Base-by-base conservation (phyloP, 2,888 invertebrate genomes). In the Mayetiola destructor region DNA sequence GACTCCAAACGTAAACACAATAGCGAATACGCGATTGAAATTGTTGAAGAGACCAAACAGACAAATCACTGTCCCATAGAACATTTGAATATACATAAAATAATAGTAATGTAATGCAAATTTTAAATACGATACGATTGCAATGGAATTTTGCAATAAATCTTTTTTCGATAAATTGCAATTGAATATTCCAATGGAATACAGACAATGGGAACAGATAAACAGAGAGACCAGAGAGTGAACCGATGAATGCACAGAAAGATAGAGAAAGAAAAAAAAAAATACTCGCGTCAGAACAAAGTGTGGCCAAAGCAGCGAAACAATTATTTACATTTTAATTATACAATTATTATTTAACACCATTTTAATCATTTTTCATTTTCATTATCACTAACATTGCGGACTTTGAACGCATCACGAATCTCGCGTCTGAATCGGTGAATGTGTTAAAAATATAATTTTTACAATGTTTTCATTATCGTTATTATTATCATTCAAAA, bases 311-410 rank as follows among this genome's bases (percentile, higher is more conserved):
- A 27, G 48, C 48, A 27, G 48, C 27, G 48, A 48, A 48, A 16
- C 48, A 48, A 48, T 48, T 48, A 48, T 48, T 48, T 48, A 27
- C 48, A 48, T 48, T 48, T 48, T 48, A 48, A 48, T 48, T 48
- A 48, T 12, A 48, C 48, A 48, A 48, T 48, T 48, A 48, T 48
- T 48, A 48, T 48, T 48, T 48, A 48, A 48, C 48, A 48, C 48
- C 48, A 48, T 48, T 48, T 48, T 48, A 48, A 48, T 48, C 48
- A 48, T 48, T 48, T 48, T 48, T 48, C 48, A 48, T 48, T 48
- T 42, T 48, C 48, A 48, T 48, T 48, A 48, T 48, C 48, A 48
- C 16, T 48, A 48, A 27, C 48, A 48, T 48, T 48, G 27, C 48
- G 48, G 23, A 48, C 27, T 48, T 48, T 48, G 16, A 48, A 48